Percentiles rank a stretch among this genome's conserved stretches.
Evolutionary conservation across 2,888 invertebrate species (phyloP).

Genomic region (Agrotis exclamationis): DNA sequence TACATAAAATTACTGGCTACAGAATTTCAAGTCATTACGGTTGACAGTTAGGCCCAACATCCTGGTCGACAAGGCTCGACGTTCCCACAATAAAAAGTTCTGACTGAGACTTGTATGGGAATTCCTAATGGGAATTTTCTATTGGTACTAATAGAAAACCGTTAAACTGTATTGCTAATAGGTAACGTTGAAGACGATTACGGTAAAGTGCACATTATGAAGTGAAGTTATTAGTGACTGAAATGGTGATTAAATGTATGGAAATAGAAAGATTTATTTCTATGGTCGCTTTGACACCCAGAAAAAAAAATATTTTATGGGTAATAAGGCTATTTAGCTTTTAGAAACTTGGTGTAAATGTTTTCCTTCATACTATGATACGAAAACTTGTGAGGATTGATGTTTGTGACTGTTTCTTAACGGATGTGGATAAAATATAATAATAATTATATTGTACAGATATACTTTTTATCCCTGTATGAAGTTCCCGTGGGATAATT

Average conservation of each 20-base stretch:
- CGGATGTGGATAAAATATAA: too few species aligned
- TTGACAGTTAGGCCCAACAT: conserved; percentile 40
- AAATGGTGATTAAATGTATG: conserved; percentile 10
- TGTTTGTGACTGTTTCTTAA: too few species aligned
- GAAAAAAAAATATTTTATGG: too few species aligned
- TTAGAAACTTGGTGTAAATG: too few species aligned
- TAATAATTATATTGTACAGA: too few species aligned
- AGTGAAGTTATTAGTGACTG: conserved; percentile 26
- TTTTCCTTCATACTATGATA: too few species aligned
- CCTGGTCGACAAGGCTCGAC: conserved; percentile 28
- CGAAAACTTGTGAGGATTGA: too few species aligned
- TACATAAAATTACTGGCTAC: conserved; percentile 37
- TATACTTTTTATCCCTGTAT: too few species aligned
- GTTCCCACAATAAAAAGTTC: conserved; percentile 50
- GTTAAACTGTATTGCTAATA: conserved; percentile 28
- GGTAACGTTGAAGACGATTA: conserved; percentile 31
- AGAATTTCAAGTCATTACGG: conserved; percentile 41
- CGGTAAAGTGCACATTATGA: conserved; percentile 38
- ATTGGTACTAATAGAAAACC: conserved; percentile 38
- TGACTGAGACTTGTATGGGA: conserved; percentile 48
- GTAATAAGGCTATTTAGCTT: too few species aligned
- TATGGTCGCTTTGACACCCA: too few species aligned
- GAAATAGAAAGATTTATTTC: background rate
- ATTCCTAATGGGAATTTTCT: conserved; percentile 52
- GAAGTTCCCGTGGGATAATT: too few species aligned